Evolutionary conservation across 2,888 invertebrate species (phyloP).

Genomic region (Oeneis ivallda): DNA sequence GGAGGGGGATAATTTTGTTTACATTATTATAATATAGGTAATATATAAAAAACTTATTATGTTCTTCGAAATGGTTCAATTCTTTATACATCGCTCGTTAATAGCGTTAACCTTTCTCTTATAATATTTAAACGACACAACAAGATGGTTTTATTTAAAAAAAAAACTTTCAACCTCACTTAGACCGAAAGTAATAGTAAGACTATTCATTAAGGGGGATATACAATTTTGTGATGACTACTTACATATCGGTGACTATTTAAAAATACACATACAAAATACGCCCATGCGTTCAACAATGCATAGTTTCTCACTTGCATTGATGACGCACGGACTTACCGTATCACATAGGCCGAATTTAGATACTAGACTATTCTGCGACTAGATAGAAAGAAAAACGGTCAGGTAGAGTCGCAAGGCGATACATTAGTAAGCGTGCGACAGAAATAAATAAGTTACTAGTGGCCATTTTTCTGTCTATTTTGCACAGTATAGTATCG

Average conservation of each 20-base stretch:
- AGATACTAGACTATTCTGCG: conserved; percentile 22
- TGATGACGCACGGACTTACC: conserved; percentile 34
- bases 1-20: conserved; percentile 71
- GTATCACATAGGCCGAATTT: conserved; percentile 39
- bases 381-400: conserved; percentile 7
- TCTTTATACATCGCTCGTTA: conserved; percentile 43
- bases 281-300: conserved; percentile 49
- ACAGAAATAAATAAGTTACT: not conserved
- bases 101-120: conserved; percentile 59
- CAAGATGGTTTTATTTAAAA: conserved; percentile 63
- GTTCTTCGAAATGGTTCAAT: conserved; percentile 59
- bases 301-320: conserved; percentile 38
- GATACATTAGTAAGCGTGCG: conserved; percentile 1
- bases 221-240: conserved; percentile 74
- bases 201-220: conserved; percentile 53
- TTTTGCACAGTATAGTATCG: conserved; percentile 13
- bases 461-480: conserved; percentile 7
- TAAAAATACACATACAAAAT: conserved; percentile 61
- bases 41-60: conserved; percentile 58
- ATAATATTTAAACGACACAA: conserved; percentile 79
- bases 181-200: conserved; percentile 68
- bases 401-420: not conserved
- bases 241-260: conserved; percentile 67
- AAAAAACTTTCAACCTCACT: conserved; percentile 66
- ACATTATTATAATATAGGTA: conserved; percentile 66